Percentiles rank a stretch among this genome's conserved stretches.
Evolutionary conservation across 2,113 vertebrate species (phyloP).

Genomic region (Etia nguti): DNA sequence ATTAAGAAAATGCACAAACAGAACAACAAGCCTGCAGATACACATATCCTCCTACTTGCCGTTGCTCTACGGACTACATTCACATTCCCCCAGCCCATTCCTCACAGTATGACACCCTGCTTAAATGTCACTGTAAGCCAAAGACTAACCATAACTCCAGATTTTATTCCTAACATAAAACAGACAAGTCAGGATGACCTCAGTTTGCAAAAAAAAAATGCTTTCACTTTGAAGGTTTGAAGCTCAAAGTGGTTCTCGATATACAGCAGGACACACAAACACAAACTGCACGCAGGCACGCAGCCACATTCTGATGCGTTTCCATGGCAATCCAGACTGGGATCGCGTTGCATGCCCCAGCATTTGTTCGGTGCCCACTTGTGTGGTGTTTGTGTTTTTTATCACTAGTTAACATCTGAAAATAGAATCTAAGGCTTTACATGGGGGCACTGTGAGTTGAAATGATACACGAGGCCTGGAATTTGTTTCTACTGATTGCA

Average conservation of each 20-base stretch:
- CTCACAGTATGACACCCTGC: not conserved
- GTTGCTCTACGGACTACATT: not conserved
- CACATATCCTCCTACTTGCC: not conserved
- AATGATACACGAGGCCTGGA: constrained; percentile 30
- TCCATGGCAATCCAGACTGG: constrained; percentile 70
- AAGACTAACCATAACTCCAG: not conserved
- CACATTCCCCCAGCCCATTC: not conserved
- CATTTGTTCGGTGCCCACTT: constrained; percentile 65
- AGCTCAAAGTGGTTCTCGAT: constrained; percentile 16
- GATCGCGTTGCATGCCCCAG: constrained; percentile 57
- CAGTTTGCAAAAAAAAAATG: not conserved
- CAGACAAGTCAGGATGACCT: not conserved
- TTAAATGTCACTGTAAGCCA: not conserved
- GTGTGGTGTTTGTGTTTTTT: constrained; percentile 61
- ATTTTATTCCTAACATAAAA: not conserved
- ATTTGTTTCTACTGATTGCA: constrained; percentile 42
- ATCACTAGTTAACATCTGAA: constrained; percentile 63
- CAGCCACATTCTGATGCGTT: constrained; percentile 61
- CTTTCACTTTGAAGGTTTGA: not conserved
- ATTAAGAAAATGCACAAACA: constrained; percentile 23
- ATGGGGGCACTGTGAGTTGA: constrained; percentile 17
- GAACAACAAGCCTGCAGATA: not conserved
- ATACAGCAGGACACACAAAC: constrained; percentile 10
- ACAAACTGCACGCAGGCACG: constrained; percentile 44
- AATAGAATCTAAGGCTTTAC: constrained; percentile 61